Conservation (phyloP, 2,797 vertebrate species). For the Pitangus sulphuratus region DNA sequence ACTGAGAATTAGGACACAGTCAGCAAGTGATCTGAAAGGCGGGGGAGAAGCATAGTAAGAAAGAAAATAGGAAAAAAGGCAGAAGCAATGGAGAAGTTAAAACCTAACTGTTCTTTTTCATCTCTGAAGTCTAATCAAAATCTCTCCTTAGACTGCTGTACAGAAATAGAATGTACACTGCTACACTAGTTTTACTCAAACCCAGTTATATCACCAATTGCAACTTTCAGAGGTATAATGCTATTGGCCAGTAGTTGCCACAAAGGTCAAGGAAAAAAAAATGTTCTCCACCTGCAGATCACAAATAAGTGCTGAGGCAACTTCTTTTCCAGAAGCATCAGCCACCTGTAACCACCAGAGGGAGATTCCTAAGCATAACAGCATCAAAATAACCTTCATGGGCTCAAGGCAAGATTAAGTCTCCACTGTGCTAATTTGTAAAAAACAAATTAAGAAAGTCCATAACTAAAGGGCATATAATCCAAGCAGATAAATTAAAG, state of each 20-base stretch:
- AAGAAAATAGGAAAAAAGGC: not conserved
- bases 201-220: not conserved
- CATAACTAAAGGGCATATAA: constrained; percentile 32
- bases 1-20: not conserved
- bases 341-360: constrained; percentile 15
- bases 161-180: not conserved
- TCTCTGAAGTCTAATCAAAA: not conserved
- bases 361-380: constrained; percentile 1
- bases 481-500: constrained; percentile 9
- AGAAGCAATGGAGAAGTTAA: not conserved
- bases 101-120: not conserved
- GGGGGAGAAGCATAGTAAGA: not conserved
- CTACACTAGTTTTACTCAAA: not conserved
- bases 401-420: constrained; percentile 3
- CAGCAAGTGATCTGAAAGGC: fast-evolving
- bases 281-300: not conserved
- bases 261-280: not conserved
- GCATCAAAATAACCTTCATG: not conserved
- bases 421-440: not conserved
- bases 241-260: not conserved
- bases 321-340: not conserved
- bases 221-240: not conserved
- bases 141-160: not conserved
- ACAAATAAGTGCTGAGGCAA: not conserved
- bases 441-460: constrained; percentile 21